Evolutionary conservation across 2,113 vertebrate genomes (phyloP), one percentile per base, ranked within the genome.

Genomic region (Ondatra zibethicus): DNA sequence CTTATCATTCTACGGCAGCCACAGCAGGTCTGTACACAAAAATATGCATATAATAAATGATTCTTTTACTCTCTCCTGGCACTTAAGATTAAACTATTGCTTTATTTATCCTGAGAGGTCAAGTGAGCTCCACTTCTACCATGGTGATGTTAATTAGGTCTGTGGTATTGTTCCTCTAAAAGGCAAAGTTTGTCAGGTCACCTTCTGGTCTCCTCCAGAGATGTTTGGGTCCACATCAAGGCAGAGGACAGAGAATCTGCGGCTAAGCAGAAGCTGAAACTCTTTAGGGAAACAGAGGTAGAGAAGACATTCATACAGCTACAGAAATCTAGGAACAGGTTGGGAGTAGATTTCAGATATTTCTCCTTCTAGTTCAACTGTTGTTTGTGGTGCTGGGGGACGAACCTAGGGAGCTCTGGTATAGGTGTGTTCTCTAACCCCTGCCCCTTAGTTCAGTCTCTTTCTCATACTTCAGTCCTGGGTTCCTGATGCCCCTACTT

Each of bases 101-200:
- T 97, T 95, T 97, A 93, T 97, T 98, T 88, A 91, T 82, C 87
- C 92, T 96, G 76, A 92, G 45, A 93, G 80, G 88, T 89, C 76
- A 63, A 14, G 33, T 17, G 19, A 81, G 16, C 75, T 96, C 84
- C 88, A 33, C 75, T 63, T 55, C 6, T 72, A 92, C 63, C 76
- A 95, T 7, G 0, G 70, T 76, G 93, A 95, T 94, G 77, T 96
- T 93, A 97, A 91, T 96, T 73, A 97, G 77, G n/a, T 97, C 94
- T 8, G 13, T 36, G 68, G 86, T 36, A 31, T 42, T 39, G 92
- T 66, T 86, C 73, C 52, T 96, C 81, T 77, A 61, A 50, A 82
- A 92, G 3, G 75, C 70, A 42, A 93, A 61, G 58, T 12, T 95
- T 3, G 0, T n/a, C 2, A 17, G 36, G 61, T 95, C 72, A 50